Evolutionary conservation across 1,140 invertebrate species (phyloP), one percentile per base, ranked within the genome.

Genomic region (Papilio machaon): DNA sequence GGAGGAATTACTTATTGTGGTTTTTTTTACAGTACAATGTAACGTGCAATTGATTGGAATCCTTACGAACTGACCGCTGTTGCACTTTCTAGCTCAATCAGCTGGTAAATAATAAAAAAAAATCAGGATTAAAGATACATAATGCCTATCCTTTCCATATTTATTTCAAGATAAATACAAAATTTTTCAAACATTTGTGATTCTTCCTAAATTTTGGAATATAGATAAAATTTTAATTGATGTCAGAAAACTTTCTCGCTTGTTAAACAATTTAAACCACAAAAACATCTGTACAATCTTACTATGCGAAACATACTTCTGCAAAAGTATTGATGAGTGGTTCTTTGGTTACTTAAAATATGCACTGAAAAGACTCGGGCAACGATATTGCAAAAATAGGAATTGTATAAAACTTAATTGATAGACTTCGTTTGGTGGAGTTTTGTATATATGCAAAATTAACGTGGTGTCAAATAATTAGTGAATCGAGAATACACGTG

Each of bases 11-110:
- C 64, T 67, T 30, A 30, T 67, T 67, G 64, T 67, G 64, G 64
- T 67, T 67, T 67, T 67, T 35, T 38, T 67, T 67, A 67, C 64
- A 67, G 64, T 67, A 23, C 64, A 35, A 67, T 35, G 30, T 67
- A 67, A 67, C 64, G 64, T 30, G 23, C 23, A 67, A 67, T 67
- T 67, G 64, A 67, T 67, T 67, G 64, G 23, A 67, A 67, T 35
- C 64, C 64, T 67, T 67, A 67, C 35, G 11, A 67, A 67, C 30
- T 67, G 64, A 67, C 64, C 64, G 23, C 64, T 67, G 9, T 30
- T 60, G n/a, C 52, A 54, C 58, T 19, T 35, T 35, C 64, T 67
- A 67, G 11, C 30, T 35, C 23, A 67, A 67, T 67, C 9, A 35
- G 11, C 23, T 67, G 13, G 10, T 35, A 67, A 67, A 30, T 13